These are phyloP conservation scores for Pangasianodon hypophthalmus DNA, from an alignment of 2,113 vertebrate genomes.

Conservation along the genomic window DNA sequence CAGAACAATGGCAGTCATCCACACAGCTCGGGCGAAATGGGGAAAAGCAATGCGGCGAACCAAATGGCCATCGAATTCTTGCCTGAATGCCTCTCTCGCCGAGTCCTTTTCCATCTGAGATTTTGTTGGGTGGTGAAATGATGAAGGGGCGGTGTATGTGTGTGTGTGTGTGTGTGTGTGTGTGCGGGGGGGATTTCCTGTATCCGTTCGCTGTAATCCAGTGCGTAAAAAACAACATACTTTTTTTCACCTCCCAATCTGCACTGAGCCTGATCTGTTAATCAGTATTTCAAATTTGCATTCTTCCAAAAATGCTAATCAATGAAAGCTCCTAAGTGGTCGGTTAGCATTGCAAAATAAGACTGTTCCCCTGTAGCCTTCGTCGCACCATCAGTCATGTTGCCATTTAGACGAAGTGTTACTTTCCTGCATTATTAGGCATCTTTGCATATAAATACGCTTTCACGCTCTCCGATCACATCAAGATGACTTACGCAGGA, in stretches of 20 bases:
- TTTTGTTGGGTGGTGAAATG: conserved; percentile 54
- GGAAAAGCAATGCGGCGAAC: conserved; percentile 65
- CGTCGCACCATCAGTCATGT: background rate
- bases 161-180: background rate
- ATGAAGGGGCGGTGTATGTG: conserved; percentile 54
- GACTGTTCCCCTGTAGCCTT: background rate
- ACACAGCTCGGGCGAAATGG: conserved; percentile 45
- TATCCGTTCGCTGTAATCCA: conserved; percentile 62
- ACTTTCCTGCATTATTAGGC: conserved; percentile 53
- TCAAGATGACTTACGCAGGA: conserved; percentile 48
- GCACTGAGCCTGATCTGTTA: background rate
- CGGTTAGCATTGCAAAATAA: conserved; percentile 7
- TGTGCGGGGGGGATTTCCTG: background rate
- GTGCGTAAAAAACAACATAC: conserved; percentile 48
- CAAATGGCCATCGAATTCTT: conserved; percentile 65
- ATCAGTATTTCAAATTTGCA: conserved; percentile 1
- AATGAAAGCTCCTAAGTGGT: conserved; percentile 47
- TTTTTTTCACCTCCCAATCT: background rate
- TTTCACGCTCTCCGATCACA: conserved; percentile 60
- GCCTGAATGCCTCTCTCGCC: conserved; percentile 66
- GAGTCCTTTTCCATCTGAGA: conserved; percentile 52
- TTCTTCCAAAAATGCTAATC: conserved; percentile 60
- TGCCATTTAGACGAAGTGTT: background rate
- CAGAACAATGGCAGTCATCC: conserved; percentile 39
- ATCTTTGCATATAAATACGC: conserved; percentile 73